A percentile compares a stretch with the other conserved stretches of the same genome.
These are phyloP conservation scores for Rhimphoctona megacephalus DNA, from an alignment of 2,888 invertebrate genomes.

Conservation along the genomic window DNA sequence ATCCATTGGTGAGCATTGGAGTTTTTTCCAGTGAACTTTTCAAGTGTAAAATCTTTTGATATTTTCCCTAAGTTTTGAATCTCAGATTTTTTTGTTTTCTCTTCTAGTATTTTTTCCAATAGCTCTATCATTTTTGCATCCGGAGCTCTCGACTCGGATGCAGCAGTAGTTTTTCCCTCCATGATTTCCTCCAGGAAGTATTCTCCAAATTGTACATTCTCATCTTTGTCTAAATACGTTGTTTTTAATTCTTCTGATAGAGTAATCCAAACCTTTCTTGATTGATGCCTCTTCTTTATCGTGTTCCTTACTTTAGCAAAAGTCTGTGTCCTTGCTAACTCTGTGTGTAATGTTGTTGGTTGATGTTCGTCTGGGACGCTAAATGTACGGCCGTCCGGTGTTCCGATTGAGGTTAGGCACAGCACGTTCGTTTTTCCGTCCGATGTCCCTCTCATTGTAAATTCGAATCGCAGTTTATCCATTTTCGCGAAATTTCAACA, in stretches of 20 bases:
- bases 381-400: neutral
- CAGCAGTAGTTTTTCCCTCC: slow-evolving; percentile 35
- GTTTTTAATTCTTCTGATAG: slow-evolving; percentile 55
- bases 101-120: slow-evolving; percentile 65
- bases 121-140: slow-evolving; percentile 32
- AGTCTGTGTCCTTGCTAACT: slow-evolving; percentile 40
- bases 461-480: neutral
- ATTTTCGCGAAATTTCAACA: neutral
- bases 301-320: slow-evolving; percentile 66
- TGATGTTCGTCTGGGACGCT: slow-evolving; percentile 11
- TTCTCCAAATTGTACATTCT: slow-evolving; percentile 51
- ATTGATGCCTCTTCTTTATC: slow-evolving; percentile 68
- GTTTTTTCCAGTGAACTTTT: slow-evolving; percentile 71
- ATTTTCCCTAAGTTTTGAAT: slow-evolving; percentile 54
- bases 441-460: neutral
- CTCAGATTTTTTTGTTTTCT: slow-evolving; percentile 12
- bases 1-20: slow-evolving; percentile 65
- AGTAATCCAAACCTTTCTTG: slow-evolving; percentile 67
- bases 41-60: slow-evolving; percentile 69
- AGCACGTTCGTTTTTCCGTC: neutral
- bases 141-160: slow-evolving; percentile 28
- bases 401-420: neutral
- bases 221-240: slow-evolving; percentile 68
- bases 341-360: slow-evolving; percentile 43
- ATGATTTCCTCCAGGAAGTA: slow-evolving; percentile 42